phyloP scores from a whole-genome alignment of 1,140 invertebrate species.

The Palaemon carinicauda region DNA sequence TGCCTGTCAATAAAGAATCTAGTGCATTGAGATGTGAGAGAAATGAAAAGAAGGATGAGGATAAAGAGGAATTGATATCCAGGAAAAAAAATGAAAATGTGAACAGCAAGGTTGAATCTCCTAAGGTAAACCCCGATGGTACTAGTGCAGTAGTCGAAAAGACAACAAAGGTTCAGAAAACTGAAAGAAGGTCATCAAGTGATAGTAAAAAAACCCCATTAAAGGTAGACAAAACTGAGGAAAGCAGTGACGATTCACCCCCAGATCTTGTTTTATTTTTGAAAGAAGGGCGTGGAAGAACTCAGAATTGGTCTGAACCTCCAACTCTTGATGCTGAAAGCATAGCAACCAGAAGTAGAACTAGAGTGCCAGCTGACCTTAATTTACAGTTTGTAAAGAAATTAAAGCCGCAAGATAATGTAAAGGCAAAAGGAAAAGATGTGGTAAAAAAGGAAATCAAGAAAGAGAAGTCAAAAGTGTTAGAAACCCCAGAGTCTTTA shows the following conservation, averaged over 20 bases:
- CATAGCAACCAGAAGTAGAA: constrained; percentile 40
- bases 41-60: too few relatives aligned
- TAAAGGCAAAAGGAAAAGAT: neutral
- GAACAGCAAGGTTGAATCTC: too few relatives aligned
- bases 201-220: constrained; percentile 5
- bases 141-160: neutral
- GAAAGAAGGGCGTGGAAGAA: constrained; percentile 42
- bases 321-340: constrained; percentile 41
- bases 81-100: too few relatives aligned
- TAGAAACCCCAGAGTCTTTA: constrained; percentile 46
- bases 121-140: too few relatives aligned
- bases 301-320: constrained; percentile 34
- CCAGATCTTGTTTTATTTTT: constrained; percentile 36
- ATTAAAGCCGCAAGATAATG: neutral
- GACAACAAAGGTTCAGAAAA: neutral
- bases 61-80: too few relatives aligned
- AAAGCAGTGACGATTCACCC: constrained; percentile 20
- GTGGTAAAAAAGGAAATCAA: constrained; percentile 7
- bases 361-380: constrained; percentile 34
- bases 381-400: neutral
- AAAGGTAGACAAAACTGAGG: neutral
- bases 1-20: too few relatives aligned
- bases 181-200: neutral
- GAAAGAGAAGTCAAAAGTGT: constrained; percentile 31
- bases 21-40: too few relatives aligned